These are phyloP conservation scores for Cottus gobio DNA, from an alignment of 2,113 vertebrate genomes.

Conservation along the genomic window DNA sequence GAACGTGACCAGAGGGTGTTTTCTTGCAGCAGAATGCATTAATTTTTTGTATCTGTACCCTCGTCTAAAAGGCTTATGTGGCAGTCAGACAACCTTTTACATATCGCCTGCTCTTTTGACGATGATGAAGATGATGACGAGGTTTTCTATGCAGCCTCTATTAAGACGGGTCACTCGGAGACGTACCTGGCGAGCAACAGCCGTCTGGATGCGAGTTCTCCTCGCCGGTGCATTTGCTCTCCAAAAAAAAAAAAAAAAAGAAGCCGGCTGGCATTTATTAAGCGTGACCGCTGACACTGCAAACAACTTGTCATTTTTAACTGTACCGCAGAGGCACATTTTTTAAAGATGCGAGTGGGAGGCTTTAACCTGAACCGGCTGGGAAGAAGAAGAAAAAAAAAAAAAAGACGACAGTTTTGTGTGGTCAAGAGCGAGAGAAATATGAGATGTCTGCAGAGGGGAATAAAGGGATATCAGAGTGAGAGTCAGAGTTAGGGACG, in stretches of 20 bases:
- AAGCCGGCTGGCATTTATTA: slow-evolving; percentile 53
- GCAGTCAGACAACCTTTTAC: slow-evolving; percentile 1
- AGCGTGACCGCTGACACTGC: slow-evolving; percentile 39
- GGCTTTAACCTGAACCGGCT: slow-evolving; percentile 48
- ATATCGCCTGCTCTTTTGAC: neutral
- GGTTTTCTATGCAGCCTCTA: slow-evolving; percentile 19
- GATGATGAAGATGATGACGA: slow-evolving; percentile 3
- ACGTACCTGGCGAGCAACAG: slow-evolving; percentile 20
- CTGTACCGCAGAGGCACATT: slow-evolving; percentile 37
- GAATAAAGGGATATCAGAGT: slow-evolving; percentile 50
- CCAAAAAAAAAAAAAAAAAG: neutral
- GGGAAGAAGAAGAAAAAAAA: slow-evolving; percentile 5
- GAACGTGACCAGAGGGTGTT: neutral
- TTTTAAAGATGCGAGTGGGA: slow-evolving; percentile 49
- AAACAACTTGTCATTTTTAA: slow-evolving; percentile 57
- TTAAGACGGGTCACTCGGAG: slow-evolving; percentile 38
- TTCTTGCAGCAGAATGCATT: slow-evolving; percentile 21
- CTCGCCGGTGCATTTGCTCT: slow-evolving; percentile 17
- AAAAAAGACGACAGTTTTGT: slow-evolving; percentile 28
- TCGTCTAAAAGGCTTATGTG: slow-evolving; percentile 32
- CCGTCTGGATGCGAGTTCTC: slow-evolving; percentile 15
- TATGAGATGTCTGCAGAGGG: slow-evolving; percentile 32
- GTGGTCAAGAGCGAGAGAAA: slow-evolving; percentile 53
- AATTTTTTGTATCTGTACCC: slow-evolving; percentile 26
- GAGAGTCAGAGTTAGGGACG: slow-evolving; percentile 30